Base-by-base conservation (phyloP, 2,888 invertebrate genomes). In the Molorchus minor region DNA sequence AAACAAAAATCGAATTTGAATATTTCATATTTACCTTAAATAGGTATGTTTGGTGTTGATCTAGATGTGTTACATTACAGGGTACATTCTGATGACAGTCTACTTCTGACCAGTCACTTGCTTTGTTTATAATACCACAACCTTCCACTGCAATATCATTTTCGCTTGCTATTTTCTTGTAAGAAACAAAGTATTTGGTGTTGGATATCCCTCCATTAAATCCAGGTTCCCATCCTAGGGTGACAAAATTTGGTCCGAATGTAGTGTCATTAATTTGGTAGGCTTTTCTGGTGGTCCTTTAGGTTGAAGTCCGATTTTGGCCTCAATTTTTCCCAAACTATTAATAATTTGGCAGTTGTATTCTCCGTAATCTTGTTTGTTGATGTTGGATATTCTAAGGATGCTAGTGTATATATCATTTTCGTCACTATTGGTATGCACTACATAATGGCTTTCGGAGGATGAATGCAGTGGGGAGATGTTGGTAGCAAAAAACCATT, bases 281-380 rank as follows among this genome's bases (percentile, higher is more conserved):
- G 96, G 95, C 56, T 88, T 86, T 74, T 95, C 95, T 0, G 96
- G 96, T 0, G 92, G 87, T 2, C 95, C 94, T 81, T 94, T 94
- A 0, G 92, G 89, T 75, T 95, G 94, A 36, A 96, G 79, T 5
- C 87, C 85, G 46, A 96, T 94, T 60, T 87, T 88, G 0, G 91
- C 89, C 7, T 87, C 86, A 35, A 89, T 88, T 49, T 84, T 89
- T 12, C 96, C 96, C 57, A 94, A 82, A 1, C 87, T 86, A 77
- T 97, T 97, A 13, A 89, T 88, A 3, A 94, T 93, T 66, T 91
- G 87, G 75, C 97, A 97, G 54, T 89, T 91, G 80, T 96, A 97
- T 58, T 94, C 94, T 0, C 96, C 96, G 74, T 95, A 96, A 76
- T 96, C 94, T 51, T 89, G 86, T n/a, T 89, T 86, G 41, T 89